These are phyloP conservation scores for Chionodraco myersi DNA, from an alignment of 2,113 vertebrate genomes.

Conservation along the genomic window DNA sequence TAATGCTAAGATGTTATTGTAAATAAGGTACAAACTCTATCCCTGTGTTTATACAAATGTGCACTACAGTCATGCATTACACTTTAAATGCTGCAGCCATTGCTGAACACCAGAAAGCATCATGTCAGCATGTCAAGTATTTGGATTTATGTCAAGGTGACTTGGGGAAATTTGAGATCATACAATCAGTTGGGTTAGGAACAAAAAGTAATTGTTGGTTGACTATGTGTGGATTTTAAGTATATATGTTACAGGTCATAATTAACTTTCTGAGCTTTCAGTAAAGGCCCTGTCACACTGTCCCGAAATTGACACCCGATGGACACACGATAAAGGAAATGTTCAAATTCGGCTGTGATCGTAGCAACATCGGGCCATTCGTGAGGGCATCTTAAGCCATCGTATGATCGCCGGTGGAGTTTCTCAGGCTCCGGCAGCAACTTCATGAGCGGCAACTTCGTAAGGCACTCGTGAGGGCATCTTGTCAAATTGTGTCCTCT, in stretches of 20 bases:
- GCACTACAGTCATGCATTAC: slow-evolving; percentile 12
- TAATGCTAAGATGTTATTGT: slow-evolving; percentile 21
- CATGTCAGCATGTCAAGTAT: slow-evolving; percentile 45
- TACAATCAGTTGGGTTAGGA: background rate
- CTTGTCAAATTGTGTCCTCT: too few relatives aligned
- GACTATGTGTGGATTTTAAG: background rate
- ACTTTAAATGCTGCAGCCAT: slow-evolving; percentile 30
- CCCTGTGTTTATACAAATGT: slow-evolving; percentile 9
- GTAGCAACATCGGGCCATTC: too few relatives aligned
- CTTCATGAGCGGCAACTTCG: too few relatives aligned
- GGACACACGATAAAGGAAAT: too few relatives aligned
- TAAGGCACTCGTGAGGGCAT: too few relatives aligned
- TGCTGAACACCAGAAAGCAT: slow-evolving; percentile 14
- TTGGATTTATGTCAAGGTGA: slow-evolving; percentile 60
- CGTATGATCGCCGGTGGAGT: too few relatives aligned
- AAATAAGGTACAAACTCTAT: slow-evolving; percentile 18
- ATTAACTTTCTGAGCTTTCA: background rate
- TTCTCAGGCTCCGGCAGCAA: too few relatives aligned
- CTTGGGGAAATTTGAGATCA: slow-evolving; percentile 27
- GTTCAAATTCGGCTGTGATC: too few relatives aligned
- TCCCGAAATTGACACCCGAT: too few relatives aligned
- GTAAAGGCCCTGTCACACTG: too few relatives aligned
- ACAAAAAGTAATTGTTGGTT: background rate
- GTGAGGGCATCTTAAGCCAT: too few relatives aligned
- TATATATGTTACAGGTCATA: background rate